Percentiles rank a stretch among this genome's conserved stretches.
These are phyloP conservation scores for Carettochelys insculpta DNA, from an alignment of 2,113 vertebrate species.

Conservation along the genomic window DNA sequence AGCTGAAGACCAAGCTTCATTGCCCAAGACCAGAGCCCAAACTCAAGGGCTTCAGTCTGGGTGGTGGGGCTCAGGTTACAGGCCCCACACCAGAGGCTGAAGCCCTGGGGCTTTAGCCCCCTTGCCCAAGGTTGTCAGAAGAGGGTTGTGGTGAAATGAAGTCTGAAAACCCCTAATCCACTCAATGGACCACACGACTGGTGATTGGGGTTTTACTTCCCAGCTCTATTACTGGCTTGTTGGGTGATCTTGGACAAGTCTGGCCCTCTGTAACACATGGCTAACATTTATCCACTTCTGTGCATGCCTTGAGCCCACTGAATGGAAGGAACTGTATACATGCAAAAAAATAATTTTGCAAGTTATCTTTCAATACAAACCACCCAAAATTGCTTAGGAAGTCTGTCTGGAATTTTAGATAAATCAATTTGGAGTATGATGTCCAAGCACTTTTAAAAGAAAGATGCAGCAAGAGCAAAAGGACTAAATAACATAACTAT, in stretches of 20 bases:
- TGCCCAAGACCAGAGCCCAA: too few relatives aligned
- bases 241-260: neutral
- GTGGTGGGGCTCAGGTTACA: too few relatives aligned
- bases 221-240: neutral
- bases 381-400: neutral
- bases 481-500: too few relatives aligned
- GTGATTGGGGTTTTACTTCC: neutral
- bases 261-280: neutral
- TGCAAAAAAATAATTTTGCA: neutral
- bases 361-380: neutral
- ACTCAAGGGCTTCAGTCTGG: too few relatives aligned
- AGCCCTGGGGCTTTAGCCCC: too few relatives aligned
- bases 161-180: too few relatives aligned
- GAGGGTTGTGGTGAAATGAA: too few relatives aligned
- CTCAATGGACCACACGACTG: fast-evolving
- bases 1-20: too few relatives aligned
- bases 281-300: neutral
- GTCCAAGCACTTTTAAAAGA: neutral
- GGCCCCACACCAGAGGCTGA: too few relatives aligned
- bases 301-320: neutral
- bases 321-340: neutral
- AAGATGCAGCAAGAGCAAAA: too few relatives aligned
- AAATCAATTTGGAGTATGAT: neutral
- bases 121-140: too few relatives aligned
- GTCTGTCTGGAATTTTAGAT: neutral